These are phyloP conservation scores for Shargacucullia verbasci DNA, from an alignment of 2,888 invertebrate species.

Conservation along the genomic window DNA sequence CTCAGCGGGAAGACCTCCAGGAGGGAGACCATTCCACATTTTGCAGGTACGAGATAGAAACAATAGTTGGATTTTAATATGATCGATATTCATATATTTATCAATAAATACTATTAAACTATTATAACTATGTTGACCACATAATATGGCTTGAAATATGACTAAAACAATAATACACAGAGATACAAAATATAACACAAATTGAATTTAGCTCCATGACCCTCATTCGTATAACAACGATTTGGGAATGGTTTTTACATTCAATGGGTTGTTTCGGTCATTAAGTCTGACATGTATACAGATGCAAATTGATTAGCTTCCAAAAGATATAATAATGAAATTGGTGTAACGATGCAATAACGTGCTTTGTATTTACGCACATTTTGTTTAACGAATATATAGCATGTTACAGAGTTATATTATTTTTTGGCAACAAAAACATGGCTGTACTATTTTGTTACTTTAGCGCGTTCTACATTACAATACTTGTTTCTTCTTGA, in stretches of 20 bases:
- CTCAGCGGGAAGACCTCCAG: no score
- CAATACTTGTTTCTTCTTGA: no score
- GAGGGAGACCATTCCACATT: no score
- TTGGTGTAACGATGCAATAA: conserved; percentile 50
- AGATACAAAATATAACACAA: conserved; percentile 46
- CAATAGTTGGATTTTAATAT: no score
- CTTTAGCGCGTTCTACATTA: no score
- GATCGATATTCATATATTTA: no score
- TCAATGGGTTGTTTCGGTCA: conserved; percentile 50
- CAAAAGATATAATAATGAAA: conserved; percentile 55
- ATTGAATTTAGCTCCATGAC: conserved; percentile 51
- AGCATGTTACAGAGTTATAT: no score
- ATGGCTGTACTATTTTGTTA: no score
- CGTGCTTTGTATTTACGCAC: conserved; percentile 36
- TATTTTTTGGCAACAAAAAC: no score
- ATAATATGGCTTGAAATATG: conserved; percentile 9
- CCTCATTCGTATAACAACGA: conserved; percentile 51
- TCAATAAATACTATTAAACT: no score
- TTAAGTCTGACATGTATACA: conserved; percentile 50
- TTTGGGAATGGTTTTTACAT: conserved; percentile 51
- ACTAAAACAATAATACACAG: conserved; percentile 11
- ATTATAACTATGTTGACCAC: no score
- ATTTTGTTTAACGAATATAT: conserved; percentile 23
- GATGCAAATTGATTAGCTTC: conserved; percentile 51
- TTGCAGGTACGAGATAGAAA: no score